phyloP scores from a whole-genome alignment of 2,113 vertebrate species.

The Noctilio leporinus region DNA sequence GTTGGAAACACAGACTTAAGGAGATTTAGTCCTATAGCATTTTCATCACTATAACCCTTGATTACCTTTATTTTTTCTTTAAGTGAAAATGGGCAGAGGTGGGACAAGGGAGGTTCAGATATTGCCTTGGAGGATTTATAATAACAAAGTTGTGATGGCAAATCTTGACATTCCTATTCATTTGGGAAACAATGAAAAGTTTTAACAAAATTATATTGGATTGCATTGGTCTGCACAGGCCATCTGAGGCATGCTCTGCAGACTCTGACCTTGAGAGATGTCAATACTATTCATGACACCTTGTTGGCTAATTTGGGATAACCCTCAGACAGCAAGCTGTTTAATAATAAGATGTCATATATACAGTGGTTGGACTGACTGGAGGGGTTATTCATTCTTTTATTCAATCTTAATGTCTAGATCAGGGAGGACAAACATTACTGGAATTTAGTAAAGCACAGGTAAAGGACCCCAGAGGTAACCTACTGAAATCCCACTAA shows the following conservation, averaged over 20 bases:
- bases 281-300: not conserved
- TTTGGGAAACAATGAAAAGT: not conserved
- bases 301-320: not conserved
- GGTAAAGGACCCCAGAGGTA: not conserved
- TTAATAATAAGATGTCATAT: not conserved
- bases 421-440: not conserved
- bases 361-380: not conserved
- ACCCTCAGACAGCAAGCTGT: not conserved
- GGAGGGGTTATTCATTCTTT: not conserved
- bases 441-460: not conserved
- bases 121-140: not conserved
- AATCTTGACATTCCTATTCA: slow-evolving; percentile 12
- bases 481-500: not conserved
- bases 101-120: not conserved
- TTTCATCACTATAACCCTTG: not conserved
- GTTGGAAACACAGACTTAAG: not conserved
- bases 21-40: not conserved
- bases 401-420: not conserved
- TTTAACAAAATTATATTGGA: not conserved
- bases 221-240: not conserved
- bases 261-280: not conserved
- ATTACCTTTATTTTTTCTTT: not conserved
- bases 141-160: not conserved
- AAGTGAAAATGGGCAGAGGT: slow-evolving; percentile 5
- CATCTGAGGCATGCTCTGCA: not conserved